Evolutionary conservation across 2,797 vertebrate species (phyloP).

Genomic region (Artibeus lituratus): DNA sequence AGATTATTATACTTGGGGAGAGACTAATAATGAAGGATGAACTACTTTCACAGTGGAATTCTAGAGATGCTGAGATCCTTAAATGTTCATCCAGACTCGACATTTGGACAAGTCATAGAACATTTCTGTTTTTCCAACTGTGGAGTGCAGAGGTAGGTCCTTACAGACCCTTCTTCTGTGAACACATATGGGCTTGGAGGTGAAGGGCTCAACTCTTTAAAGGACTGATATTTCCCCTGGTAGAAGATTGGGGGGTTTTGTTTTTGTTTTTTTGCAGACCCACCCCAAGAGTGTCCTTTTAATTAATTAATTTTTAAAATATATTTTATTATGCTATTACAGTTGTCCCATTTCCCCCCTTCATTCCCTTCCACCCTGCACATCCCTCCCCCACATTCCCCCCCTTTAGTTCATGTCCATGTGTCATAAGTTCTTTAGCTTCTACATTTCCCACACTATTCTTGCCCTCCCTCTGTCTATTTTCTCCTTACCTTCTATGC

Average conservation of each 20-base stretch:
- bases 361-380: too few species aligned
- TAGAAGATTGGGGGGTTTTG: background rate
- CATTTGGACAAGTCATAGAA: background rate
- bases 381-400: too few species aligned
- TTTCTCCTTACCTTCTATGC: too few species aligned
- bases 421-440: too few species aligned
- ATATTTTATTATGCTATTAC: too few species aligned
- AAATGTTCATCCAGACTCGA: background rate
- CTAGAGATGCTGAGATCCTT: background rate
- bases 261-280: too few species aligned
- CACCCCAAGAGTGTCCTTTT: too few species aligned
- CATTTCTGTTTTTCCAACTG: background rate
- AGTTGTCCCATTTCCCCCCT: too few species aligned
- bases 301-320: too few species aligned
- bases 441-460: too few species aligned
- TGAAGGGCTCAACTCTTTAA: background rate
- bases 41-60: background rate
- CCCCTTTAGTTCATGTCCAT: too few species aligned
- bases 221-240: background rate
- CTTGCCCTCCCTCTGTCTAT: too few species aligned
- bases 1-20: background rate
- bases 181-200: background rate
- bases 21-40: background rate
- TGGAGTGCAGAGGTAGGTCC: background rate
- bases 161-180: background rate